Base-by-base conservation (phyloP, 2,888 invertebrate species). In the Drosophila melanocephala region DNA sequence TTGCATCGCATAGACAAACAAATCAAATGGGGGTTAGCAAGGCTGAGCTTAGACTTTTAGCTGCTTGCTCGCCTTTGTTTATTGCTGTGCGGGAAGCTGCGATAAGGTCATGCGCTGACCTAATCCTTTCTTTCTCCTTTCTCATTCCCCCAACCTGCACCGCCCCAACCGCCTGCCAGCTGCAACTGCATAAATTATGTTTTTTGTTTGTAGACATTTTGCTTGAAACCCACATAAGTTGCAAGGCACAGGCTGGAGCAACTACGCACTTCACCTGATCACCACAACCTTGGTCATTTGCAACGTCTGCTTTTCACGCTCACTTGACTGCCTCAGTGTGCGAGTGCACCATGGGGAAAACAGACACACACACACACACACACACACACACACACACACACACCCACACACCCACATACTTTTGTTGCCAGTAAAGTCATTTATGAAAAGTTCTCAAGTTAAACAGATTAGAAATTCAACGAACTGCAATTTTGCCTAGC, bases 161-260 rank as follows among this genome's bases (percentile, higher is more conserved):
- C 14, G 52, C 9, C 19, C 32, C 56, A 71, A 14, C 35, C 14
- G 0, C 60, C 33, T 44, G 68, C 58, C 47, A 47, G 61, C 52
- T 58, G 72, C 67, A 52, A n/a, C 69, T 77, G 83, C 75, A 77
- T 81, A 81, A 81, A 73, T 81, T 74, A 80, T 80, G 77, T 55
- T 75, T 75, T 53, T 76, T 78, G 66, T 58, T 58, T 67, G 47
- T 22, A 26, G 22, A 47, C 16, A 50, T 59, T 79, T 75, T 76
- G 72, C 55, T 58, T 67, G 42, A 19, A 62, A 53, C 60, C 60
- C 72, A 65, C 81, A 81, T 71, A 79, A 78, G 82, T 75, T 77
- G 35, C 42, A 52, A 16, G 47, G 26, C 9, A 9, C 26, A 7
- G 9, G n/a, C 22, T 66, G 66, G 56, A 72, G 67, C 61, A 75